Conservation (phyloP, 2,113 vertebrate species). For the Egretta garzetta region DNA sequence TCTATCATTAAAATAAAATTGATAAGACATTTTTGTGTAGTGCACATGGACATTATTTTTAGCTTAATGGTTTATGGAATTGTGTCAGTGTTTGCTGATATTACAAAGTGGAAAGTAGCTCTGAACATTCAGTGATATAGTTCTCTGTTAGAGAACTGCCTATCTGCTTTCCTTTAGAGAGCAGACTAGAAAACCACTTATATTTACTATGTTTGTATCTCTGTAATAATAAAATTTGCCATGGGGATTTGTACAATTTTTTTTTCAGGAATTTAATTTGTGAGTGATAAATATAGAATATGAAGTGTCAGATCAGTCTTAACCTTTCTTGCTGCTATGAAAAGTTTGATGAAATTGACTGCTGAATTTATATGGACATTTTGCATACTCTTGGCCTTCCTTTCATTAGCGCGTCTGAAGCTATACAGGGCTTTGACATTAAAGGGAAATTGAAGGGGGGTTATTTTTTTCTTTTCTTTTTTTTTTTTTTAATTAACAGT, state of each 20-base stretch:
- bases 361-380: neutral
- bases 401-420: neutral
- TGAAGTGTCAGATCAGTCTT: neutral
- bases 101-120: neutral
- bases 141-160: neutral
- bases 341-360: neutral
- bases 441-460: neutral
- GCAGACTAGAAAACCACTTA: neutral
- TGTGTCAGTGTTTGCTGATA: neutral
- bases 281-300: neutral
- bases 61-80: neutral
- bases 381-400: neutral
- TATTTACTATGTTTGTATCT: neutral
- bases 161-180: neutral
- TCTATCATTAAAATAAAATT: slow-evolving; percentile 30
- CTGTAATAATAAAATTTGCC: neutral
- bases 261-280: slow-evolving; percentile 13
- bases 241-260: neutral
- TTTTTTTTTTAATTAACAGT: neutral
- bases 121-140: neutral
- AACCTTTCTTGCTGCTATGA: neutral
- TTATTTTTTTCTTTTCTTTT: neutral
- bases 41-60: neutral
- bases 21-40: neutral
- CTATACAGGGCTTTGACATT: neutral